Percentiles rank a stretch among this genome's conserved stretches.
phyloP scores from a whole-genome alignment of 2,888 invertebrate species.

The Heliconius ismenius region DNA sequence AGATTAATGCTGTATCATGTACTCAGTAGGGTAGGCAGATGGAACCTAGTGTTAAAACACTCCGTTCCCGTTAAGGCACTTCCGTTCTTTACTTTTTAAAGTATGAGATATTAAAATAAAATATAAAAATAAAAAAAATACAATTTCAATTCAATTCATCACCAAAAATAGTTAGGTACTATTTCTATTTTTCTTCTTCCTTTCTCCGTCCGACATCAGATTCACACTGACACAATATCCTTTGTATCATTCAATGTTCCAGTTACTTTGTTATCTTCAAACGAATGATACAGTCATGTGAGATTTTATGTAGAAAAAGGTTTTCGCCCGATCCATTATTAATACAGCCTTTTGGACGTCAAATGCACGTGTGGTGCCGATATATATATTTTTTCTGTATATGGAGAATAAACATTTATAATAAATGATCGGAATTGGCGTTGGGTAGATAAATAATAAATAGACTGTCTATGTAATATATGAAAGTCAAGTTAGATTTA shows the following conservation, averaged over 20 bases:
- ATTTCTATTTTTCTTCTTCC: background rate
- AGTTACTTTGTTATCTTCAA: conserved; percentile 46
- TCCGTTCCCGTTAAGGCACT: too few relatives aligned
- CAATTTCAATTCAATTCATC: background rate
- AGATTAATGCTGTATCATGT: too few relatives aligned
- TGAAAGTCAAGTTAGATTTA: too few relatives aligned
- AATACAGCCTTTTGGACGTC: conserved; percentile 46
- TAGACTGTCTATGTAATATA: too few relatives aligned
- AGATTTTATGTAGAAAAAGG: conserved; percentile 40
- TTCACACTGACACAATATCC: conserved; percentile 36
- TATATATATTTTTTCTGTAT: conserved; percentile 22
- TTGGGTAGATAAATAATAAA: background rate
- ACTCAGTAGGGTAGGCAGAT: too few relatives aligned
- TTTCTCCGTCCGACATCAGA: conserved; percentile 18
- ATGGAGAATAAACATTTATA: conserved; percentile 27
- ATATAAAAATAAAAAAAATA: background rate
- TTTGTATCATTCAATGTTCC: conserved; percentile 47
- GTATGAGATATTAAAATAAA: background rate
- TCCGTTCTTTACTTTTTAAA: too few relatives aligned
- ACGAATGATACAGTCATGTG: conserved; percentile 42
- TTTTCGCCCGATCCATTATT: conserved; percentile 42
- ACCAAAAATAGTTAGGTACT: background rate
- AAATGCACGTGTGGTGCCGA: conserved; percentile 51
- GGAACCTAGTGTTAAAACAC: too few relatives aligned
- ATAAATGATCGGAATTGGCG: background rate